These are phyloP conservation scores for Philopotamus ludificatus DNA, from an alignment of 1,140 invertebrate genomes.

Conservation along the genomic window DNA sequence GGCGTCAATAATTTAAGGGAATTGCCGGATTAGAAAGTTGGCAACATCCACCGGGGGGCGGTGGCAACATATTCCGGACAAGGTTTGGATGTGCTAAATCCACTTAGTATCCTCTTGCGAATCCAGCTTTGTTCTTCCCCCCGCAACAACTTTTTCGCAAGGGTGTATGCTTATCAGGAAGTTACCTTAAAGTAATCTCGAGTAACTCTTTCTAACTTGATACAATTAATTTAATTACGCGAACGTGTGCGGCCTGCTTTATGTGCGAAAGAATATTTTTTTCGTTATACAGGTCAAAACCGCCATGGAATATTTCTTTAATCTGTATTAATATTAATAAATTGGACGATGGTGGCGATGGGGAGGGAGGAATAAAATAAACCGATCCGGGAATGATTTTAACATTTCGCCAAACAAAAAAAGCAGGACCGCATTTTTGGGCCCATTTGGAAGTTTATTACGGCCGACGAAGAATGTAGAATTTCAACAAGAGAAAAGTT, in stretches of 20 bases:
- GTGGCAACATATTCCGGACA: background rate
- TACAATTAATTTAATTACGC: background rate
- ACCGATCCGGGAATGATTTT: background rate
- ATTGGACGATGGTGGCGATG: background rate
- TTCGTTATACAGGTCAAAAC: too few species aligned
- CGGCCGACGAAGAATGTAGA: background rate
- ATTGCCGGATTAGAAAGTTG: background rate
- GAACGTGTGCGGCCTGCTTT: too few species aligned
- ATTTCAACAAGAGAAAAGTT: background rate
- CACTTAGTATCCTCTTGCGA: background rate
- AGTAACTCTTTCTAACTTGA: background rate
- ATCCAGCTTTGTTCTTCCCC: background rate
- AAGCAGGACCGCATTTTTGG: background rate
- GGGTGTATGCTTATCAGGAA: background rate
- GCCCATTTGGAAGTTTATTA: background rate
- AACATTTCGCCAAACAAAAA: background rate
- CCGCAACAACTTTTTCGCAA: background rate
- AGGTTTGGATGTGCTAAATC: background rate
- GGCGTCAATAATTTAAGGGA: background rate
- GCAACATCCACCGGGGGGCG: background rate
- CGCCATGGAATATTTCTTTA: background rate
- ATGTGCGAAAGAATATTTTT: too few species aligned
- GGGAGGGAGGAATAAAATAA: background rate
- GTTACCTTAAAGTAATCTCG: background rate
- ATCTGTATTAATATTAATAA: background rate